A percentile compares a stretch with the other conserved stretches of the same genome.
Evolutionary conservation across 2,797 vertebrate species (phyloP).

Genomic region (Gymnodraco acuticeps): DNA sequence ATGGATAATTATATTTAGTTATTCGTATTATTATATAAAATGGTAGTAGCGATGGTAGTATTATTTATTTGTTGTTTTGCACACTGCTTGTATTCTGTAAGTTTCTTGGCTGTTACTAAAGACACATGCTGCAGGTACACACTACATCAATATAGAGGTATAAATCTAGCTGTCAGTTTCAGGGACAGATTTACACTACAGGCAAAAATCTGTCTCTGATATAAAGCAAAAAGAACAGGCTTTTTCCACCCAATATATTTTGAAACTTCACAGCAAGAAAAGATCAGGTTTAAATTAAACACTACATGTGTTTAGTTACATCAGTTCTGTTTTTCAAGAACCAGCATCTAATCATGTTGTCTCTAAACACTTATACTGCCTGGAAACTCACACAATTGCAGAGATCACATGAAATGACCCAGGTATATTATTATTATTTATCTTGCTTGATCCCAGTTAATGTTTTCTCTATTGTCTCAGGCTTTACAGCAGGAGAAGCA

Average conservation of each 20-base stretch:
- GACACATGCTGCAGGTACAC: background rate
- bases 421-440: background rate
- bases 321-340: background rate
- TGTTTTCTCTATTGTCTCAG: conserved; percentile 63
- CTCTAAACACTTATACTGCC: background rate
- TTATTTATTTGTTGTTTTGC: background rate
- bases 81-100: background rate
- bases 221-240: no score
- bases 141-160: no score
- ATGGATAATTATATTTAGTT: background rate
- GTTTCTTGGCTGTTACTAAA: background rate
- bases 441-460: background rate
- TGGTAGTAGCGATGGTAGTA: background rate
- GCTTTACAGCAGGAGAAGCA: conserved; percentile 85
- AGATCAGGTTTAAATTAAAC: no score
- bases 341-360: background rate
- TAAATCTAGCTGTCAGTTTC: background rate
- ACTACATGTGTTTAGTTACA: no score
- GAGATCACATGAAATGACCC: background rate
- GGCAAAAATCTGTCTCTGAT: no score
- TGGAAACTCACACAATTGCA: background rate
- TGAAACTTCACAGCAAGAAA: no score
- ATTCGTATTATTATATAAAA: background rate
- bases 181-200: no score
- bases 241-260: no score